Percentiles rank a stretch among this genome's conserved stretches.
Evolutionary conservation across 1,140 invertebrate species (phyloP).

Genomic region (Matsumurasca onukii): DNA sequence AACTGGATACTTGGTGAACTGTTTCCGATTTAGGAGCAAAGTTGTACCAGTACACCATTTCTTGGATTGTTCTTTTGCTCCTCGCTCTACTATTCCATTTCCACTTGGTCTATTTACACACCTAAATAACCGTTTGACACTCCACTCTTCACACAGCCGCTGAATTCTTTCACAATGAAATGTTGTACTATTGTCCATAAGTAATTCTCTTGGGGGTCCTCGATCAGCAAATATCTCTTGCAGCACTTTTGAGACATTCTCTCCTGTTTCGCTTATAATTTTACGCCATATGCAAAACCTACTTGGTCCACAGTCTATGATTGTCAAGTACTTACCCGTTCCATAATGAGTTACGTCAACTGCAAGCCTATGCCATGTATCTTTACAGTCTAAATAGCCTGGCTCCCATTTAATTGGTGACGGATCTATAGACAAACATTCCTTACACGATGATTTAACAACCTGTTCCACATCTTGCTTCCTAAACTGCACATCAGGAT

Average conservation of each 20-base stretch:
- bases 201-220: neutral
- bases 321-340: neutral
- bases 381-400: neutral
- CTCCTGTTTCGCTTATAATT: neutral
- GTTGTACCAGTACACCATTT: no score
- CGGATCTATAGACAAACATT: neutral
- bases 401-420: neutral
- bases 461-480: neutral
- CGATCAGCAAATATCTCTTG: neutral
- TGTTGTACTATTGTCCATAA: neutral
- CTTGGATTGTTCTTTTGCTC: no score
- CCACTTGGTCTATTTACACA: no score
- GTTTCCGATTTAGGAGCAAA: no score
- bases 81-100: no score
- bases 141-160: no score
- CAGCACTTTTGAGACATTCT: neutral
- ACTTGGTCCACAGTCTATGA: neutral
- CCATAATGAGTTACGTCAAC: constrained; percentile 1
- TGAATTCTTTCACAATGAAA: no score
- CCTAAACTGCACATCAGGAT: neutral
- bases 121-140: no score
- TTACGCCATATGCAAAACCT: neutral
- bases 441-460: neutral
- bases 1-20: no score
- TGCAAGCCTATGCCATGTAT: neutral